Base-by-base conservation (phyloP, 2,888 invertebrate genomes). In the Coremacera marginata region DNA sequence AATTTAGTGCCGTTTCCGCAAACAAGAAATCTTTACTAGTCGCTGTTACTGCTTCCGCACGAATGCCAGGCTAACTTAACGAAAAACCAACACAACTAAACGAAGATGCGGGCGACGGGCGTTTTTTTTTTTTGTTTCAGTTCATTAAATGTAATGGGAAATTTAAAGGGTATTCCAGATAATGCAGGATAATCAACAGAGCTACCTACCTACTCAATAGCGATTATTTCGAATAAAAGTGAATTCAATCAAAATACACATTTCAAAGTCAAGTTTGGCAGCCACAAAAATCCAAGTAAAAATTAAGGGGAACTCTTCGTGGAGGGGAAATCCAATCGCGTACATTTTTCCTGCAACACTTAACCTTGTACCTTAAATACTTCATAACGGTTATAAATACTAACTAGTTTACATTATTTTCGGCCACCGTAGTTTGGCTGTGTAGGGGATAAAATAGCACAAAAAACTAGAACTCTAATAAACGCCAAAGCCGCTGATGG, bases 31-130 rank as follows among this genome's bases (percentile, higher is more conserved):
- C 76, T 63, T 73, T 74, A 81, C 78, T 81, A 77, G 73, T 77
- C 70, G 31, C 19, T 37, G 52, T 27, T 72, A 62, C 80, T 80
- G 77, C 82, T 82, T 80, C 81, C 82, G 81, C 79, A 82, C 82
- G 79, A 81, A 79, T 78, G 79, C 80, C 79, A 81, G 80, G 65
- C 77, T 77, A 82, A 82, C 79, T 82, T 78, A 78, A 82, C 82
- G 82, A 82, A 81, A 34, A 44, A 71, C 34, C n/a, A 25, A 62
- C 60, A 2, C 14, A 19, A 65, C 37, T 34, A 67, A 67, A 44
- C 67, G 44, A 67, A 22, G 22, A 37, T 65, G 65, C 65, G 31
- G 34, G 65, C 44, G 25, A 5, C 31, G 25, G 27, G 22, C 7
- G 19, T 55, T 22, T 55, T 22, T 55, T 52, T 55, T 55, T 55